A percentile compares a stretch with the other conserved stretches of the same genome.
Evolutionary conservation across 2,113 vertebrate genomes (phyloP).

Genomic region (Blennius ocellaris): DNA sequence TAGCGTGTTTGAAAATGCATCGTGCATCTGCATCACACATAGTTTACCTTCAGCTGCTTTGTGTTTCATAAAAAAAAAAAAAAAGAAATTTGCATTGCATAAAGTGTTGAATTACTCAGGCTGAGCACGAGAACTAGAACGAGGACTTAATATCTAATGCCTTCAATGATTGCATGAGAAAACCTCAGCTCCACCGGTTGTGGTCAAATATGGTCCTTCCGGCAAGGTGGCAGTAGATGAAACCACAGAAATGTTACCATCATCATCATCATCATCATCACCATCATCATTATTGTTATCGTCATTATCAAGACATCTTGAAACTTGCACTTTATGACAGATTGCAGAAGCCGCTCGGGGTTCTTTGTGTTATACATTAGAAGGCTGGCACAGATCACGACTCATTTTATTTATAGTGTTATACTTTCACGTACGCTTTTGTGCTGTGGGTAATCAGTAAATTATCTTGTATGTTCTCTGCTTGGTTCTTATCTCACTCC

Average conservation of each 20-base stretch:
- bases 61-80: not conserved
- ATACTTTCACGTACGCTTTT: not conserved
- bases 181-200: constrained; percentile 17
- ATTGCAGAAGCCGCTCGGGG: not conserved
- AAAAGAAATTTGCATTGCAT: constrained; percentile 5
- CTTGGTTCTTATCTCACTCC: constrained; percentile 14
- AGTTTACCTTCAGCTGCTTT: not conserved
- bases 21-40: not conserved
- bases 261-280: too few species aligned
- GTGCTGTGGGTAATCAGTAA: not conserved
- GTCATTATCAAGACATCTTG: constrained; percentile 3
- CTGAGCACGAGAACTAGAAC: constrained; percentile 51
- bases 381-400: not conserved
- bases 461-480: constrained; percentile 1
- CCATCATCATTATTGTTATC: too few species aligned
- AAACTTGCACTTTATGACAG: not conserved
- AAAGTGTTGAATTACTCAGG: constrained; percentile 7
- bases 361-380: not conserved
- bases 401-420: not conserved
- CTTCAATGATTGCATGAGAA: constrained; percentile 58
- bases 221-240: not conserved
- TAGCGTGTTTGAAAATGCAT: constrained; percentile 15
- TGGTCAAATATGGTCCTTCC: constrained; percentile 65
- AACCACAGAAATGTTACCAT: constrained; percentile 3
- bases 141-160: constrained; percentile 50